phyloP scores from a whole-genome alignment of 1,140 invertebrate species.

The Drosophila murphyi region DNA sequence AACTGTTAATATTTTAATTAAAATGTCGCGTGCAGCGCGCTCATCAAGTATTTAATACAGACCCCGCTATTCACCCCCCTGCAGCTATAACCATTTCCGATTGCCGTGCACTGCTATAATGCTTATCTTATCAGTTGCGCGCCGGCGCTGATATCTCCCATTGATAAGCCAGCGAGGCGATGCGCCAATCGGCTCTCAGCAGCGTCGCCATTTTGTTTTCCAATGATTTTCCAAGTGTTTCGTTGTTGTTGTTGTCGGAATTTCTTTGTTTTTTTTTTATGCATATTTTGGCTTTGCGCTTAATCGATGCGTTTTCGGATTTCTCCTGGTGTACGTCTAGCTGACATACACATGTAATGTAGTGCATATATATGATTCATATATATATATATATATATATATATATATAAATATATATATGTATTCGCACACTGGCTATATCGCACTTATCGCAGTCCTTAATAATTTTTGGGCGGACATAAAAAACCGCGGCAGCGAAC shows the following conservation, averaged over 20 bases:
- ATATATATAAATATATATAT: background rate
- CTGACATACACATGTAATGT: background rate
- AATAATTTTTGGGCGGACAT: slow-evolving; percentile 81
- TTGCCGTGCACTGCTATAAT: slow-evolving; percentile 18
- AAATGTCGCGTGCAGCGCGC: slow-evolving; percentile 59
- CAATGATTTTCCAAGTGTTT: slow-evolving; percentile 21
- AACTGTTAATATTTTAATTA: slow-evolving; percentile 75
- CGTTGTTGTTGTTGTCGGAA: slow-evolving; percentile 8
- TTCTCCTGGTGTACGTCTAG: slow-evolving; percentile 9
- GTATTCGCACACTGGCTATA: slow-evolving; percentile 36
- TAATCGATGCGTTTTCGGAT: slow-evolving; percentile 29
- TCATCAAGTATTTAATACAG: slow-evolving; percentile 9
- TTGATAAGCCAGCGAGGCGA: slow-evolving; percentile 48
- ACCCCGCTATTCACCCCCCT: too few relatives aligned
- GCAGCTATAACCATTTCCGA: slow-evolving; percentile 1
- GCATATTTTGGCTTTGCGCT: slow-evolving; percentile 17
- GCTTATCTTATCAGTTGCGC: slow-evolving; percentile 67
- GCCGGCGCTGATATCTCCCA: slow-evolving; percentile 50
- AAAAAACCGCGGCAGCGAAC: slow-evolving; percentile 44
- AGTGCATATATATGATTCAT: slow-evolving; percentile 7
- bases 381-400: slow-evolving; percentile 6
- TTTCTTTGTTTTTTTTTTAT: slow-evolving; percentile 24
- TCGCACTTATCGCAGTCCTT: slow-evolving; percentile 66
- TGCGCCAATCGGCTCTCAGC: slow-evolving; percentile 58
- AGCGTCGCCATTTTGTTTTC: slow-evolving; percentile 66